Evolutionary conservation across 2,797 vertebrate genomes (phyloP).

Genomic region (Taenioides sp.): DNA sequence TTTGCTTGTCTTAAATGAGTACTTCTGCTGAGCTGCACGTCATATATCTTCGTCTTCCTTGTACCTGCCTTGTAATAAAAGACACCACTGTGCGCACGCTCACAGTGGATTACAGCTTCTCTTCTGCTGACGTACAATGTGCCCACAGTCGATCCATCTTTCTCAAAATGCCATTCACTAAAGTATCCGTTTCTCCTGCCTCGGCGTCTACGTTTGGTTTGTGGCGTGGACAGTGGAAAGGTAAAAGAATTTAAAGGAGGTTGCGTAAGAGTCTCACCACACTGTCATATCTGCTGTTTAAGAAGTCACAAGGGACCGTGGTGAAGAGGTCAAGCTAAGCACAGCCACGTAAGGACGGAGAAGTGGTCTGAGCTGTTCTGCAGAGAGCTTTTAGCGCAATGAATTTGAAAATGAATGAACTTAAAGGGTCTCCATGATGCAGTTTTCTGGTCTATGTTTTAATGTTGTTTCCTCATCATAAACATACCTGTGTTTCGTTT

Average conservation of each 20-base stretch:
- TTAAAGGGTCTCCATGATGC: no score
- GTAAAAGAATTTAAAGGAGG: conserved; percentile 19
- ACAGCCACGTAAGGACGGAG: conserved; percentile 37
- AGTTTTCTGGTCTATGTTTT: no score
- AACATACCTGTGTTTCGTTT: no score
- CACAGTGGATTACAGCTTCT: conserved; percentile 46
- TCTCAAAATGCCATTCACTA: conserved; percentile 20
- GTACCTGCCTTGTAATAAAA: conserved; percentile 20
- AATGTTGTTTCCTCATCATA: no score
- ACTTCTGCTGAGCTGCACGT: conserved; percentile 36
- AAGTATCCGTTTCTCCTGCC: conserved; percentile 21
- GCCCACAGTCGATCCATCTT: conserved; percentile 53
- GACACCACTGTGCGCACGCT: conserved; percentile 47
- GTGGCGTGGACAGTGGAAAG: conserved; percentile 30
- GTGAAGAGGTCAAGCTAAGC: conserved; percentile 60
- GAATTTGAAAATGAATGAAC: no score
- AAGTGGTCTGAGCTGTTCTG: conserved; percentile 1
- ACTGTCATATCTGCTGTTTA: conserved; percentile 36
- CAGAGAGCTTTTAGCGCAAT: no score
- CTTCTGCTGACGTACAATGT: conserved; percentile 46
- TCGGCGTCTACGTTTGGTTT: conserved; percentile 49
- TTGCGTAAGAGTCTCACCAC: conserved; percentile 49
- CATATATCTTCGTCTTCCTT: conserved; percentile 27
- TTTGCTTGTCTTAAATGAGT: conserved; percentile 19
- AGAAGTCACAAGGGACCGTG: conserved; percentile 39